Conservation (phyloP, 2,888 invertebrate species). For the Hydrotaea diabolus region DNA sequence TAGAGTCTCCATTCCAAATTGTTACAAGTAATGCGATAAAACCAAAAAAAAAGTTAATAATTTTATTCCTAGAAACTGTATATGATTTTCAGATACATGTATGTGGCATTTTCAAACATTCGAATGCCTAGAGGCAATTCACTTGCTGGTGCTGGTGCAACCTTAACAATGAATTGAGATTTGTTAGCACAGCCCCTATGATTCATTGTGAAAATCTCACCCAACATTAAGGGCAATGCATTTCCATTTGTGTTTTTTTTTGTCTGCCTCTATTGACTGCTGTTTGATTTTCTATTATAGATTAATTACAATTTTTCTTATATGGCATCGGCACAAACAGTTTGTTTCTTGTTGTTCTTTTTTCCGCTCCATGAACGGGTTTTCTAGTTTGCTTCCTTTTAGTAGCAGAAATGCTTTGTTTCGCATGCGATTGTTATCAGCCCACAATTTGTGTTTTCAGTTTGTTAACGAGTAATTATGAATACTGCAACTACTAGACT, state of each 20-base stretch:
- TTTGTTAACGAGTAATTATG: neutral
- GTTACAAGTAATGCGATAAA: neutral
- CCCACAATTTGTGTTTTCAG: neutral
- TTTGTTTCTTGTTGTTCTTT: too few species aligned
- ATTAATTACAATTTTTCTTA: neutral
- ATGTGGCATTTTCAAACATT: too few species aligned
- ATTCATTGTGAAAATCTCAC: neutral
- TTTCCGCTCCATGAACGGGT: neutral
- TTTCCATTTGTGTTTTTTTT: too few species aligned
- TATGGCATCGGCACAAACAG: neutral
- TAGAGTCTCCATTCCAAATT: neutral
- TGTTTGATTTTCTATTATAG: slow-evolving; percentile 3
- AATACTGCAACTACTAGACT: too few species aligned
- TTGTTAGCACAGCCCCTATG: neutral
- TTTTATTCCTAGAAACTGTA: neutral
- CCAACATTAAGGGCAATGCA: neutral
- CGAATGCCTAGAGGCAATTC: too few species aligned
- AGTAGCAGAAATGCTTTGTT: neutral
- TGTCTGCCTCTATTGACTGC: neutral
- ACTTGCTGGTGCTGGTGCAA: too few species aligned
- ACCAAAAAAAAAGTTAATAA: neutral
- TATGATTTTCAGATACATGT: neutral
- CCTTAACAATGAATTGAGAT: slow-evolving; percentile 12
- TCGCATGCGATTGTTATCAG: neutral
- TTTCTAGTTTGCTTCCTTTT: neutral